Evolutionary conservation across 2,888 invertebrate genomes (phyloP).

Genomic region (Caenorhabditis doughertyi): DNA sequence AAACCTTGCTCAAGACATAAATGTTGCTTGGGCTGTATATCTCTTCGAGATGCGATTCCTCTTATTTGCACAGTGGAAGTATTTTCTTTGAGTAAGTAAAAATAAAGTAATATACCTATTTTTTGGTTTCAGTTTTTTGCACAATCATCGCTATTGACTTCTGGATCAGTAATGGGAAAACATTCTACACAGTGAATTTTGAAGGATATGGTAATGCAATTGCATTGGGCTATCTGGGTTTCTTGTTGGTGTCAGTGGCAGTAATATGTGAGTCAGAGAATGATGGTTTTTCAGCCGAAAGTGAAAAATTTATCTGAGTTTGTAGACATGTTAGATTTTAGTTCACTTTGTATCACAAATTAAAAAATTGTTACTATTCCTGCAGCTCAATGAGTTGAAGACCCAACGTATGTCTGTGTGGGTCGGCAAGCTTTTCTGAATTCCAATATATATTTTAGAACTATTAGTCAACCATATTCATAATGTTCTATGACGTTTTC

Average conservation of each 20-base stretch:
- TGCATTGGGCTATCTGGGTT: conserved; percentile 39
- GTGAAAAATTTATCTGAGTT: too few species aligned
- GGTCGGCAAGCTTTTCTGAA: too few species aligned
- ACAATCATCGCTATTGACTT: conserved; percentile 67
- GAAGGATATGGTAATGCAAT: conserved; percentile 66
- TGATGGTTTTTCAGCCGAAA: too few species aligned
- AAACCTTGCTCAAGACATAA: conserved; percentile 70
- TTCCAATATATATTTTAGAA: too few species aligned
- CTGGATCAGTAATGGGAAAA: conserved; percentile 67
- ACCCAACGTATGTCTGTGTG: too few species aligned
- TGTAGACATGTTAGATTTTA: too few species aligned
- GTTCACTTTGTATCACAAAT: too few species aligned
- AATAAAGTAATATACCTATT: not conserved
- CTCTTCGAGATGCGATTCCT: conserved; percentile 68
- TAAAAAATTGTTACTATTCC: too few species aligned
- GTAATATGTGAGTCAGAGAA: conserved; percentile 47
- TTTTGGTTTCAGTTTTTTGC: conserved; percentile 26
- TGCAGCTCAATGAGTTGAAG: too few species aligned
- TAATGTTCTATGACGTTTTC: too few species aligned
- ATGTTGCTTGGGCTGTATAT: conserved; percentile 72
- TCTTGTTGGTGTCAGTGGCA: conserved; percentile 47
- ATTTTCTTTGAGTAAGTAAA: conserved; percentile 38
- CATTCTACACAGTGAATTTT: conserved; percentile 67
- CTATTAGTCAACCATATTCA: too few species aligned
- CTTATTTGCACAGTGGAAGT: conserved; percentile 69